Evolutionary conservation across 64 coral and sea anemone genomes (phyloP), one percentile per base, ranked within the genome.

Genomic region (Stylophora pistillata): DNA sequence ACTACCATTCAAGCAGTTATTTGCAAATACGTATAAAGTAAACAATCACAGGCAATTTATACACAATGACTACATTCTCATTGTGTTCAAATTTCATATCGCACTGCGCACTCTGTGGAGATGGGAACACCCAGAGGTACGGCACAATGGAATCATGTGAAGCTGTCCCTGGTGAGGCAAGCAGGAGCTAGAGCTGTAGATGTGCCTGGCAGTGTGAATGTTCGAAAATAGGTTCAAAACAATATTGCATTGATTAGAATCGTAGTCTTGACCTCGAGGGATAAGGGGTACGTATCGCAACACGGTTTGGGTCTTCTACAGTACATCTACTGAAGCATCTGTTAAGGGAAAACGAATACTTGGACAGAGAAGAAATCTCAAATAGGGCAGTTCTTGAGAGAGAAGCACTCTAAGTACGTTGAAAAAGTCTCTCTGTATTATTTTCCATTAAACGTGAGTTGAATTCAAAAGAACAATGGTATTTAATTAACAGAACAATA

Each of bases 401-500:
- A 68, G 23, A 68, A 68, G 26, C 64, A n/a, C 9, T 13, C 23
- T 28, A 68, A 27, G 64, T 68, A 11, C 21, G 10, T 25, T 25
- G 13, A 68, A 28, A n/a, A 25, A 12, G 23, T 0, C 13, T 14
- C 11, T 30, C 32, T 1, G 59, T 32, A n/a, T 82, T 82, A 64
- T 10, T 82, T 29, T 33, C 30, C 21, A 2, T 47, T 30, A 21
- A 64, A 17, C 15, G 58, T 5, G 17, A 69, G 9, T 23, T 21
- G n/a, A 53, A 70, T 29, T 59, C 55, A 59, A 68, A 10, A 34
- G 29, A 65, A 84, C 80, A 84, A 84, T 84, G 15, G 60, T 13
- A 47, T 68, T 37, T 33, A 79, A 79, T 79, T 79, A 79, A 79
- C 31, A 34, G 80, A 4, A 84, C 80, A 84, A 84, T 53, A 47